Conservation (phyloP, 1,140 invertebrate species). For the Heliconius nattereri region DNA sequence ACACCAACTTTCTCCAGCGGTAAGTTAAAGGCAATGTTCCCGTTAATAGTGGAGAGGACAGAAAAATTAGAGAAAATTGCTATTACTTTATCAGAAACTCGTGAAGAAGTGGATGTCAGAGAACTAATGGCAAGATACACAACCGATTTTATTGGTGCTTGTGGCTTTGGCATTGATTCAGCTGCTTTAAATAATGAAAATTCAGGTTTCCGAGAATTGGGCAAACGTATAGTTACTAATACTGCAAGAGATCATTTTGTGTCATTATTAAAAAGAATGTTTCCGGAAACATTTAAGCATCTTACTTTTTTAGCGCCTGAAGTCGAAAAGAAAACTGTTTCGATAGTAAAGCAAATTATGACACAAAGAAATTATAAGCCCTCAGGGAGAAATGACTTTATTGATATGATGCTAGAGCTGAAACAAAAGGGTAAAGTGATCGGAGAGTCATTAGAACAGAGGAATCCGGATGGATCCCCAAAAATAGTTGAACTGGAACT, state of each 20-base stretch:
- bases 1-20: slow-evolving; percentile 80
- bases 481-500: slow-evolving; percentile 31
- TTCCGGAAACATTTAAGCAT: slow-evolving; percentile 22
- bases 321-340: slow-evolving; percentile 18
- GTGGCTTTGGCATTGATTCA: slow-evolving; percentile 30
- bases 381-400: slow-evolving; percentile 37
- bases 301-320: slow-evolving; percentile 23
- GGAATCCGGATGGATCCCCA: slow-evolving; percentile 20
- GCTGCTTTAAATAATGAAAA: slow-evolving; percentile 27
- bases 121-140: slow-evolving; percentile 39
- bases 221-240: slow-evolving; percentile 24
- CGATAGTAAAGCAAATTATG: slow-evolving; percentile 27
- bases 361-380: slow-evolving; percentile 31
- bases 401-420: slow-evolving; percentile 39
- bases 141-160: slow-evolving; percentile 38
- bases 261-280: slow-evolving; percentile 2
- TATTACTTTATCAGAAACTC: neutral
- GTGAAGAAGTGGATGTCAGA: slow-evolving; percentile 16
- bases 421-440: slow-evolving; percentile 29
- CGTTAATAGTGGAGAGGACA: slow-evolving; percentile 51
- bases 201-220: slow-evolving; percentile 34
- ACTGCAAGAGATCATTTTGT: slow-evolving; percentile 20
- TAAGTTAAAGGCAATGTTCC: slow-evolving; percentile 81
- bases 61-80: slow-evolving; percentile 38
- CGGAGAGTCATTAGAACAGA: slow-evolving; percentile 33